Evolutionary conservation across 2,113 vertebrate species (phyloP).

Genomic region (Irena cyanogastra): DNA sequence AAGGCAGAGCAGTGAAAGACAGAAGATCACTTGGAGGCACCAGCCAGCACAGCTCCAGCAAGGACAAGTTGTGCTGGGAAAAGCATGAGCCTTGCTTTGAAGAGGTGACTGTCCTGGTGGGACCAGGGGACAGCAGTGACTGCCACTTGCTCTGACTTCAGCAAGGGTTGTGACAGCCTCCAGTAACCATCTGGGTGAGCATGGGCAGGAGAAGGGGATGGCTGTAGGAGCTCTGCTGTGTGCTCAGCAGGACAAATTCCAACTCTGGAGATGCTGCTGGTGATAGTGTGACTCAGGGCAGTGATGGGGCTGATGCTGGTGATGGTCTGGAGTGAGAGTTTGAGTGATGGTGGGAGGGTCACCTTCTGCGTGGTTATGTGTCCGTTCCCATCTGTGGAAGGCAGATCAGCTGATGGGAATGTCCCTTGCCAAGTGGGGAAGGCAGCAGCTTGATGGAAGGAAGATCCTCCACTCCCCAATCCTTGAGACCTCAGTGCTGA

Average conservation of each 20-base stretch:
- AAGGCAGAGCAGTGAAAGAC: background rate
- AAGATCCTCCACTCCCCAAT: background rate
- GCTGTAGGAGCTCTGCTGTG: background rate
- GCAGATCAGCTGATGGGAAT: background rate
- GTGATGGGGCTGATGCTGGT: background rate
- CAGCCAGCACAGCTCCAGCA: background rate
- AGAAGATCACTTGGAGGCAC: background rate
- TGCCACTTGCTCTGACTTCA: background rate
- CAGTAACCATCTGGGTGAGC: background rate
- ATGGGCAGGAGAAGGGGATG: background rate
- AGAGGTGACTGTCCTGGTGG: background rate
- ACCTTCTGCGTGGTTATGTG: background rate
- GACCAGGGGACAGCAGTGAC: background rate
- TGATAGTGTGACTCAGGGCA: background rate
- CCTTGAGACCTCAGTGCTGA: background rate
- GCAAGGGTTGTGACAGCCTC: rapidly evolving
- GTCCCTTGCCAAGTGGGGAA: background rate
- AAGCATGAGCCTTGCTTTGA: background rate
- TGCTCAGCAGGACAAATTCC: background rate
- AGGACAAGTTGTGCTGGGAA: background rate
- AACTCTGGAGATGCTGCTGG: rapidly evolving
- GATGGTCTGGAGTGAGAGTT: background rate
- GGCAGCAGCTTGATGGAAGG: background rate
- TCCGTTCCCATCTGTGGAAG: background rate
- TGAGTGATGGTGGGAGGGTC: background rate